Conservation (phyloP, 1,140 invertebrate species). For the Geopemphigus sp. region DNA sequence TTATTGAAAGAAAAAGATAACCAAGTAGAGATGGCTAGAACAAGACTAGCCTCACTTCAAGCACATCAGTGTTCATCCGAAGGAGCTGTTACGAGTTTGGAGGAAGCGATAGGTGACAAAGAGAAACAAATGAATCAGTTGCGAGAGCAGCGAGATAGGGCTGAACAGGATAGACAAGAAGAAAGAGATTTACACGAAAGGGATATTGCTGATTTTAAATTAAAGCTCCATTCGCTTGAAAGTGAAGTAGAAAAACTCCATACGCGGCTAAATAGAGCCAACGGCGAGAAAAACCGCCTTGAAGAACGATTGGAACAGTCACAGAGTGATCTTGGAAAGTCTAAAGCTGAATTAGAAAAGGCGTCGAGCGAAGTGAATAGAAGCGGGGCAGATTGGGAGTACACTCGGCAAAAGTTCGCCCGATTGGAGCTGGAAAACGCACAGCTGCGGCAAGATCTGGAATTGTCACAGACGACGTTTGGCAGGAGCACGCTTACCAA, state of each 20-base stretch:
- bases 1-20: conserved; percentile 96
- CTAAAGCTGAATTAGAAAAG: conserved; percentile 88
- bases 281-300: conserved; percentile 84
- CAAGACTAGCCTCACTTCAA: conserved; percentile 84
- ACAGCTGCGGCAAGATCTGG: conserved; percentile 77
- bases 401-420: conserved; percentile 79
- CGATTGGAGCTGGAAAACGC: conserved; percentile 87
- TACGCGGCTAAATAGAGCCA: conserved; percentile 77
- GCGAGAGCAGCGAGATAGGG: conserved; percentile 86
- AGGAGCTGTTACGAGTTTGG: conserved; percentile 84
- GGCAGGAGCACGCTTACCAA: conserved; percentile 62
- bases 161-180: conserved; percentile 95
- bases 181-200: conserved; percentile 90
- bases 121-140: conserved; percentile 93
- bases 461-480: conserved; percentile 77
- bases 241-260: conserved; percentile 72
- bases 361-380: conserved; percentile 83
- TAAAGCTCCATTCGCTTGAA: conserved; percentile 86
- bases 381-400: conserved; percentile 84
- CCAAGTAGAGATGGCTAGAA: conserved; percentile 91
- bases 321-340: conserved; percentile 89
- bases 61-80: conserved; percentile 89
- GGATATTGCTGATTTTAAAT: conserved; percentile 91
- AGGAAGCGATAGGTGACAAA: conserved; percentile 94
- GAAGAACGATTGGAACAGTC: conserved; percentile 88